A percentile compares a stretch with the other conserved stretches of the same genome.
Conservation (phyloP, 2,113 vertebrate species). For the Lota lota region DNA sequence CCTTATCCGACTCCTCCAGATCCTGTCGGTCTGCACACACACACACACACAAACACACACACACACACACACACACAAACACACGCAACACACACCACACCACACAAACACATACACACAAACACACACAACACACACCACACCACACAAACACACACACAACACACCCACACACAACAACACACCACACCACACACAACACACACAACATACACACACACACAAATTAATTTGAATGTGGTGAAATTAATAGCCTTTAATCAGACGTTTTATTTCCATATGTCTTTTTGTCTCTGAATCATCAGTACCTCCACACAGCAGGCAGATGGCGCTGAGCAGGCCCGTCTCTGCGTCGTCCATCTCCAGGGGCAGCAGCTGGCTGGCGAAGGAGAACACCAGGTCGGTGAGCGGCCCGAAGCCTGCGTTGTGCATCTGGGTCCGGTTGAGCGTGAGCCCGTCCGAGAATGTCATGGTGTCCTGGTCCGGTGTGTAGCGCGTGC, state of each 20-base stretch:
- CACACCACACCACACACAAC: background rate
- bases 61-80: background rate
- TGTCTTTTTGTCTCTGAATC: background rate
- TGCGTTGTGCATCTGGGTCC: conserved; percentile 79
- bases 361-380: conserved; percentile 88
- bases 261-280: background rate
- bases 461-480: conserved; percentile 91
- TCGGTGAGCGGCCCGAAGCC: conserved; percentile 73
- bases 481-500: conserved; percentile 73
- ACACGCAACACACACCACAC: background rate
- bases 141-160: too few species aligned
- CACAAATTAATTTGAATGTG: too few species aligned
- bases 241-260: background rate
- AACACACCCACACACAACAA: background rate
- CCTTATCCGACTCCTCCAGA: conserved; percentile 70
- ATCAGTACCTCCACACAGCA: conserved; percentile 89
- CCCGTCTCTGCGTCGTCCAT: conserved; percentile 93
- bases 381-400: conserved; percentile 83
- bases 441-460: conserved; percentile 90
- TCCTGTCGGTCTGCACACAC: conserved; percentile 67
- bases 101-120: background rate
- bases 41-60: background rate
- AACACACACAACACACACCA: background rate
- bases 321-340: conserved; percentile 92
- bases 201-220: too few species aligned